Evolutionary conservation across 1,140 invertebrate genomes (phyloP).

Genomic region (Geopemphigus sp.): DNA sequence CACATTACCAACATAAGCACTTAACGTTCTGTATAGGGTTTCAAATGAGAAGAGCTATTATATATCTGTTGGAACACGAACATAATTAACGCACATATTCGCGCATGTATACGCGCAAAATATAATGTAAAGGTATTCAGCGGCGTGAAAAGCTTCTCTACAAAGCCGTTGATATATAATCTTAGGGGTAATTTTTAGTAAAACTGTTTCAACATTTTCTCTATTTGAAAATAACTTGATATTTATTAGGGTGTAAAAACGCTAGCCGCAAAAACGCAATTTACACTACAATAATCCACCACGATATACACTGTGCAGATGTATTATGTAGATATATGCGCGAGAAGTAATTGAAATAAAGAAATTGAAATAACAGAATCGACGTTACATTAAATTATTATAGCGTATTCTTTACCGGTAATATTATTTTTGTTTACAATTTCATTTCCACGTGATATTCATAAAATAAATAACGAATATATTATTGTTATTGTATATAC

Average conservation of each 20-base stretch:
- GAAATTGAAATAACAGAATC: no score
- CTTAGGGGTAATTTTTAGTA: not conserved
- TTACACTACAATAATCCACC: not conserved
- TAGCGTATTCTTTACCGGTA: no score
- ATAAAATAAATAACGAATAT: no score
- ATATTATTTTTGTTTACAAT: no score
- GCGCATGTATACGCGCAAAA: not conserved
- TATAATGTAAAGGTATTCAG: not conserved
- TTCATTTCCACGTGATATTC: no score
- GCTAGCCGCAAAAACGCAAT: not conserved
- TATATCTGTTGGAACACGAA: not conserved
- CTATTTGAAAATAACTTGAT: not conserved
- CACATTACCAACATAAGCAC: constrained; percentile 1
- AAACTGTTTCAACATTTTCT: not conserved
- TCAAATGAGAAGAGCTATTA: not conserved
- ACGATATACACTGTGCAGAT: no score
- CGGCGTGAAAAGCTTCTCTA: not conserved
- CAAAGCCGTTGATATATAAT: not conserved
- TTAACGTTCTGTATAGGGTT: not conserved
- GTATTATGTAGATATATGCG: no score
- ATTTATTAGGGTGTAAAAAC: no score
- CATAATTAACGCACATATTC: constrained; percentile 8
- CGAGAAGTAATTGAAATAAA: no score
- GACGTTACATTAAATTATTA: no score
- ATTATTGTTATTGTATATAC: no score